Base-by-base conservation (phyloP, 2,888 invertebrate species). In the Nephrotoma appendiculata region DNA sequence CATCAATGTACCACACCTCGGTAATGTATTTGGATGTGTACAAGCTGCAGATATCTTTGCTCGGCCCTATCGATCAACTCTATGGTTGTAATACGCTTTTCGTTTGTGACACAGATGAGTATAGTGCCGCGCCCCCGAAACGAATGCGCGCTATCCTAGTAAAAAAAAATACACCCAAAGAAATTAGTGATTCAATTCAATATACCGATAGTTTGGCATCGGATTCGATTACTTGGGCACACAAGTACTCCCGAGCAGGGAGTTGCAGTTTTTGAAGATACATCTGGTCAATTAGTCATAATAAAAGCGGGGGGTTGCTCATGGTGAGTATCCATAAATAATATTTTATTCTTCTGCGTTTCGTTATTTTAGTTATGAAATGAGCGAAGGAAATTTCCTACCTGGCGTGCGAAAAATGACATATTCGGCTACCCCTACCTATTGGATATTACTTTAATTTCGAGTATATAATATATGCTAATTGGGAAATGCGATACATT, bases 21-120 rank as follows among this genome's bases (percentile, higher is more conserved):
- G 99, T 0, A 99, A 99, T 90, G 99, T 99, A 88, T 99, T 99
- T 89, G 99, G 99, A 19, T 99, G 98, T 91, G 99, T 99, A 12
- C 93, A 99, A 3, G 99, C 99, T 0, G 96, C 96, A 1, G 97
- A 97, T 92, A 96, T 97, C 88, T 97, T 96, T 91, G 96, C 97
- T 1, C 95, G 97, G 90, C 99, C 96, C 91, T 97, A n/a, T n/a
- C n/a, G n/a, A n/a, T 97, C 90, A 95, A 99, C 92, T 97, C 87
- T 95, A 97, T 89, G 97, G 96, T 89, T 96, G 98, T 91, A 98
- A 98, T 90, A 96, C 97, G 0, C 91, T 94, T 89, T n/a, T n/a
- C n/a, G 94, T 99, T 86, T 96, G 97, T 90, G 99, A 99, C 0
- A 99, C 99, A 0, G 99, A 99, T 91, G 99, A 90, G n/a, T n/a